Percentiles rank a stretch among this genome's conserved stretches.
Evolutionary conservation across 2,888 invertebrate genomes (phyloP).

Genomic region (Emmelina monodactyla): DNA sequence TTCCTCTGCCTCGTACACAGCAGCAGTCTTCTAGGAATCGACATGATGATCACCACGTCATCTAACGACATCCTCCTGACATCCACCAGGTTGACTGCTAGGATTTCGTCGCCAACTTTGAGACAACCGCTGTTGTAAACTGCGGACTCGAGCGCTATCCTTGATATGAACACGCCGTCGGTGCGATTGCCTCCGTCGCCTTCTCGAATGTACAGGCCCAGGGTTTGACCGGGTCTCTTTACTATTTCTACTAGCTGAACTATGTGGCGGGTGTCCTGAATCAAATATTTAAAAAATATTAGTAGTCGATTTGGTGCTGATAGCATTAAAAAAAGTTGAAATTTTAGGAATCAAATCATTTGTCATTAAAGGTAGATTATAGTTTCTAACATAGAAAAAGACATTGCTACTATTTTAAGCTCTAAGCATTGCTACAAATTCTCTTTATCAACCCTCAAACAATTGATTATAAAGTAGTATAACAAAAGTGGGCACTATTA

Average conservation of each 20-base stretch:
- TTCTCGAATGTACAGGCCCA: slow-evolving; percentile 97
- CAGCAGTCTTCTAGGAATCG: slow-evolving; percentile 94
- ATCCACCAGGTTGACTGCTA: slow-evolving; percentile 97
- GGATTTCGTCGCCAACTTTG: slow-evolving; percentile 97
- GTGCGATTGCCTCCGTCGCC: slow-evolving; percentile 97
- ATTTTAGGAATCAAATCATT: background rate
- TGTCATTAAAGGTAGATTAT: no score
- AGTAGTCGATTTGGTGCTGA: no score
- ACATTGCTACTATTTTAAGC: no score
- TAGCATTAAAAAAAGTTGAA: background rate
- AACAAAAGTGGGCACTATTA: no score
- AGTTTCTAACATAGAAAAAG: no score
- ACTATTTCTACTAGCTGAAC: slow-evolving; percentile 97
- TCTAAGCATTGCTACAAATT: no score
- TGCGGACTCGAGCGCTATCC: slow-evolving; percentile 89
- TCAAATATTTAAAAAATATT: slow-evolving; percentile 7
- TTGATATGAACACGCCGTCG: slow-evolving; percentile 97
- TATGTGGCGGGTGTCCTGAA: slow-evolving; percentile 77
- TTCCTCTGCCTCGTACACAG: slow-evolving; percentile 90
- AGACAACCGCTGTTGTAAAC: slow-evolving; percentile 97
- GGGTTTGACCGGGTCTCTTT: slow-evolving; percentile 97
- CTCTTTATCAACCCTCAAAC: no score
- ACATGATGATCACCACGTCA: slow-evolving; percentile 99
- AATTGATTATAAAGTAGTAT: no score
- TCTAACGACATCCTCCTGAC: slow-evolving; percentile 98